These are phyloP conservation scores for Pasiphila rectangulata DNA, from an alignment of 2,888 invertebrate genomes.

Conservation along the genomic window DNA sequence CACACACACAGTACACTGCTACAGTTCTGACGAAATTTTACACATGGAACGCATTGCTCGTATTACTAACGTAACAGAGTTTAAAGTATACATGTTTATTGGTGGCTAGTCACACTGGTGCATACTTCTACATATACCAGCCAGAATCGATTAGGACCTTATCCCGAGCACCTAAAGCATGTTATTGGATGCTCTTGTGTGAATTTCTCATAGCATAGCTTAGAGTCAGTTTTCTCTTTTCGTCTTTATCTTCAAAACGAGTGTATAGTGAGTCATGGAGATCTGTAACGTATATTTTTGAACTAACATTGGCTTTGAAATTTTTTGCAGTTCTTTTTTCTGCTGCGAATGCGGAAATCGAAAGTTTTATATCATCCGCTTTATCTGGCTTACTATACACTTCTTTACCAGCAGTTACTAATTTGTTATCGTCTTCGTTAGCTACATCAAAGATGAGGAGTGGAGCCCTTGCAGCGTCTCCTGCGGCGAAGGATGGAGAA, in stretches of 20 bases:
- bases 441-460: slow-evolving; percentile 92
- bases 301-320: neutral
- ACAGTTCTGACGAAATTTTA: slow-evolving; percentile 48
- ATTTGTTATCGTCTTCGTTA: slow-evolving; percentile 53
- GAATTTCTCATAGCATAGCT: slow-evolving; percentile 39
- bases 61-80: slow-evolving; percentile 37
- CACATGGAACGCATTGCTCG: slow-evolving; percentile 38
- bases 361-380: neutral
- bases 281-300: neutral
- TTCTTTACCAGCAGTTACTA: neutral
- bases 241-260: slow-evolving; percentile 1
- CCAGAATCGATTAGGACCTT: slow-evolving; percentile 58
- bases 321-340: too few relatives aligned
- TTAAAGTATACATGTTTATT: slow-evolving; percentile 46
- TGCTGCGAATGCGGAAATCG: neutral
- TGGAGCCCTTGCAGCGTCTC: slow-evolving; percentile 96
- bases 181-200: slow-evolving; percentile 48
- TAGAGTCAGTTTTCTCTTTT: slow-evolving; percentile 17
- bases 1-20: slow-evolving; percentile 54
- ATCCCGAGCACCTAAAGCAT: slow-evolving; percentile 68
- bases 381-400: slow-evolving; percentile 19
- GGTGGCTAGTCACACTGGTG: slow-evolving; percentile 66
- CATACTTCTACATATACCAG: slow-evolving; percentile 81
- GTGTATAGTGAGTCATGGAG: slow-evolving; percentile 23
- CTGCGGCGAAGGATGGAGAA: slow-evolving; percentile 94